Conservation (phyloP, 2,797 vertebrate genomes). For the Ataeniobius toweri region DNA sequence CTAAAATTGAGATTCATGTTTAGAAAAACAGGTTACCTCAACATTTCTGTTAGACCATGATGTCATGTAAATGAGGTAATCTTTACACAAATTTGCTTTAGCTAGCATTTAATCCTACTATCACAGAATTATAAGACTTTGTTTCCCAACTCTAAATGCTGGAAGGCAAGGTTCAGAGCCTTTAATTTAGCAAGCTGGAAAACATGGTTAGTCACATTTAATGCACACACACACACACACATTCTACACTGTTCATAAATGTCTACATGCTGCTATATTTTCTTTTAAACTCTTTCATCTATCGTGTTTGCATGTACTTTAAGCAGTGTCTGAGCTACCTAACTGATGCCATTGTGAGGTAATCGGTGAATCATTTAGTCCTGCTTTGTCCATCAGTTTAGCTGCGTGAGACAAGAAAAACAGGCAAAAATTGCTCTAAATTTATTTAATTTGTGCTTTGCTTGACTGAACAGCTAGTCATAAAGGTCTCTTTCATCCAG, state of each 20-base stretch:
- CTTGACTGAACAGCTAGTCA: constrained; percentile 16
- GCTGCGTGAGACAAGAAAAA: not conserved
- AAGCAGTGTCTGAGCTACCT: not conserved
- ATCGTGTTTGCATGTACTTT: not conserved
- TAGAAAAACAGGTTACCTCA: not conserved
- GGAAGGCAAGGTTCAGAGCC: not conserved
- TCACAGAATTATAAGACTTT: not conserved
- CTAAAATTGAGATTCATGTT: not conserved
- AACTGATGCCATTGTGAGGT: not conserved
- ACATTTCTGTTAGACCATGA: not conserved
- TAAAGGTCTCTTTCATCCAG: constrained; percentile 20
- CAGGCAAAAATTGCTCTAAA: constrained; percentile 10
- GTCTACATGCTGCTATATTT: not conserved
- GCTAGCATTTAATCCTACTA: not conserved
- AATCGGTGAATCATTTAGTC: constrained; percentile 1
- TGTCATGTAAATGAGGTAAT: not conserved
- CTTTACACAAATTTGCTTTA: not conserved
- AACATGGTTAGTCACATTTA: not conserved
- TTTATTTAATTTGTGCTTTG: constrained; percentile 29
- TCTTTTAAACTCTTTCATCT: not conserved
- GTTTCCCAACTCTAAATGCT: not conserved
- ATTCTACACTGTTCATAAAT: not conserved
- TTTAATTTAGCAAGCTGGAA: not conserved
- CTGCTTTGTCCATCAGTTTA: not conserved
- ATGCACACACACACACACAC: not conserved